A percentile compares a stretch with the other conserved stretches of the same genome.
Evolutionary conservation across 1,140 invertebrate genomes (phyloP).

Genomic region (Drosophila serrata): DNA sequence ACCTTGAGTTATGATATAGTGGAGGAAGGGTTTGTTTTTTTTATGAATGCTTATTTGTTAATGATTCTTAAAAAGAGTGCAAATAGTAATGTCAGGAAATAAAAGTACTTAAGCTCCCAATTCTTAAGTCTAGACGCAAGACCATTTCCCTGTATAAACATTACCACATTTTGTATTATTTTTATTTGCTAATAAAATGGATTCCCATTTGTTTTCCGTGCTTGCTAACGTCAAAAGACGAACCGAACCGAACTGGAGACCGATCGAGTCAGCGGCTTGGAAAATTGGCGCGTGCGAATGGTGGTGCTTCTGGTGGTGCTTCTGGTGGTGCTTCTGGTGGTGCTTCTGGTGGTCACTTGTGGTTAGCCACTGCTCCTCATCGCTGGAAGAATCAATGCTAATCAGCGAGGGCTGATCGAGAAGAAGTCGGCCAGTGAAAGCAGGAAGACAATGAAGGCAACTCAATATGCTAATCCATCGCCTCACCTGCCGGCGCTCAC

Average conservation of each 20-base stretch:
- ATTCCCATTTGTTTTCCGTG: neutral
- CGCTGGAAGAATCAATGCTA: conserved; percentile 60
- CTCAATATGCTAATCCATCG: conserved; percentile 56
- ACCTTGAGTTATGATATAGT: neutral
- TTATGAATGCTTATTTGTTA: neutral
- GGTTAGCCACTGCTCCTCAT: conserved; percentile 27
- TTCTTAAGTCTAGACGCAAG: neutral
- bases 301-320: too few relatives aligned
- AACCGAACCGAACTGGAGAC: conserved; percentile 5
- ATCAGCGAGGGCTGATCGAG: conserved; percentile 48
- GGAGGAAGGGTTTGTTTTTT: neutral
- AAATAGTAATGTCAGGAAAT: neutral
- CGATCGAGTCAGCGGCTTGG: conserved; percentile 60
- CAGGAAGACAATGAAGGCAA: conserved; percentile 46
- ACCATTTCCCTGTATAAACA: neutral
- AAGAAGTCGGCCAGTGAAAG: conserved; percentile 55
- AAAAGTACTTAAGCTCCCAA: neutral
- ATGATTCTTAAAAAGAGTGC: neutral
- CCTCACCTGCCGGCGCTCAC: conserved; percentile 3
- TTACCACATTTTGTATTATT: too few relatives aligned
- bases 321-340: too few relatives aligned
- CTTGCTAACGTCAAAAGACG: neutral
- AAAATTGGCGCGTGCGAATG: conserved; percentile 78
- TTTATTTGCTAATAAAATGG: neutral
- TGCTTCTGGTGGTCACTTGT: conserved; percentile 12